A percentile compares a stretch with the other conserved stretches of the same genome.
phyloP scores from a whole-genome alignment of 2,113 vertebrate species.

The Spermophilus dauricus region DNA sequence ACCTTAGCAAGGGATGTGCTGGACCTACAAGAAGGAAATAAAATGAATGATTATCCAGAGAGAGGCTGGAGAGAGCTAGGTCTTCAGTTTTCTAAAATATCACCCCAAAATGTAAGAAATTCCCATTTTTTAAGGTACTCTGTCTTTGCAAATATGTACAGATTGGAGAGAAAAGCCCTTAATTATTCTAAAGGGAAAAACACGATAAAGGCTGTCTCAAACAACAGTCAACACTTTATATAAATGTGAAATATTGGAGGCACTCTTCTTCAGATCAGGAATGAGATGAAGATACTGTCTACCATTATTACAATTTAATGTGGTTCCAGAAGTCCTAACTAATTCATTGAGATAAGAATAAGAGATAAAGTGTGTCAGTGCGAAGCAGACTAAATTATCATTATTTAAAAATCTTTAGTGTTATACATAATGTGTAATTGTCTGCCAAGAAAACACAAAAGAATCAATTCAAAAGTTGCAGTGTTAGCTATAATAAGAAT shows the following conservation, averaged over 20 bases:
- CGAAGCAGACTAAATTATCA: not conserved
- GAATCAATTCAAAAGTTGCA: constrained; percentile 28
- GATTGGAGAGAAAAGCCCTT: not conserved
- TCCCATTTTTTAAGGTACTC: not conserved
- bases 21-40: too few species aligned
- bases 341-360: not conserved
- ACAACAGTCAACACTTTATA: not conserved
- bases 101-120: not conserved
- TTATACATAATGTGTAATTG: not conserved
- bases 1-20: too few species aligned
- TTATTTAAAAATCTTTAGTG: constrained; percentile 49
- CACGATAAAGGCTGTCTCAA: not conserved
- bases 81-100: constrained; percentile 43
- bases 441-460: constrained; percentile 54
- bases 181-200: not conserved
- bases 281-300: not conserved
- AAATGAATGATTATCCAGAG: not conserved
- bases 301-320: not conserved
- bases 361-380: not conserved
- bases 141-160: constrained; percentile 23
- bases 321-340: not conserved
- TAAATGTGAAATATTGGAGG: not conserved
- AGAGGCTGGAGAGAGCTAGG: not conserved
- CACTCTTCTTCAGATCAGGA: not conserved
- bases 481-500: constrained; percentile 31